phyloP scores from a whole-genome alignment of 2,113 vertebrate genomes.

The Glaucomys volans region DNA sequence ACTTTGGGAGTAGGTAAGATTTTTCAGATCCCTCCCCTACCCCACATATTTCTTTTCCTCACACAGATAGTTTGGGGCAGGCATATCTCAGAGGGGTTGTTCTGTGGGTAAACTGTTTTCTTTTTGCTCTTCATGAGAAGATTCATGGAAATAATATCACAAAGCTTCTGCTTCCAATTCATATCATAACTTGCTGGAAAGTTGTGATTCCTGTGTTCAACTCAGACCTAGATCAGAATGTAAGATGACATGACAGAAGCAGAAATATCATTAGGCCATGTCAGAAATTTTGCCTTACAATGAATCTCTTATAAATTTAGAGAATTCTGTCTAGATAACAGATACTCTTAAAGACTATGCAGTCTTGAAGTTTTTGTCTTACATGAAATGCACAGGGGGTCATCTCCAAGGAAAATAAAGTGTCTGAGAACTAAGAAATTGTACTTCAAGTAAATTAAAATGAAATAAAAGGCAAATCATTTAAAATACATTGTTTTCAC shows the following conservation, averaged over 20 bases:
- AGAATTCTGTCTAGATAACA: background rate
- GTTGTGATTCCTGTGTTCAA: background rate
- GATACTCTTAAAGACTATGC: background rate
- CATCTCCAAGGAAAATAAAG: background rate
- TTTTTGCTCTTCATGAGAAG: background rate
- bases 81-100: background rate
- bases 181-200: background rate
- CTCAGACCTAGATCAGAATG: background rate
- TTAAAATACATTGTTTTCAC: background rate
- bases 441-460: constrained; percentile 17
- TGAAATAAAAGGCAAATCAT: background rate
- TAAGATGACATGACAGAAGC: background rate
- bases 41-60: background rate
- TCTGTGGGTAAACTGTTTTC: background rate
- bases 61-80: background rate
- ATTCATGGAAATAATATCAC: background rate
- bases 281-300: background rate
- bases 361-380: background rate
- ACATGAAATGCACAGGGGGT: background rate
- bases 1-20: background rate
- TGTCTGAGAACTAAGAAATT: background rate
- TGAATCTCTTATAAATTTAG: background rate
- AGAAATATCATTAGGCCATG: background rate
- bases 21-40: background rate
- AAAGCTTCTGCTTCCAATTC: background rate